Conservation (phyloP, 2,113 vertebrate species). For the Okapia johnstoni region DNA sequence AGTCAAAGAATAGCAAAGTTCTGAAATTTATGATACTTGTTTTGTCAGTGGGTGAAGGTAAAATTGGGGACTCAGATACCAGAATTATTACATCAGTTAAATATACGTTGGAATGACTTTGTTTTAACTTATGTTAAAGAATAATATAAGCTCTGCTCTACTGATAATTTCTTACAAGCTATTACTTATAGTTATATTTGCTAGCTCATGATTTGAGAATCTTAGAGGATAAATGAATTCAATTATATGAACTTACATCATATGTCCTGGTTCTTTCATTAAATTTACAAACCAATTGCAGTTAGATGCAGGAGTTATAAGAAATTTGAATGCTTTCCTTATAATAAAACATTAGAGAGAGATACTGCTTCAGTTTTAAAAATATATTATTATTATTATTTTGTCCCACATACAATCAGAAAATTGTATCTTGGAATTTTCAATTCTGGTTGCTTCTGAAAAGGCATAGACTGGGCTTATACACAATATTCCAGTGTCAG, state of each 20-base stretch:
- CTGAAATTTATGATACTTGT: background rate
- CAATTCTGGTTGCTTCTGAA: background rate
- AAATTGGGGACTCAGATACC: background rate
- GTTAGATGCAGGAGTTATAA: background rate
- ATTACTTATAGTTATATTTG: background rate
- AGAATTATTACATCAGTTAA: background rate
- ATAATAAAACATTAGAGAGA: background rate
- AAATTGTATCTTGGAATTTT: background rate
- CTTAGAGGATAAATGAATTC: background rate
- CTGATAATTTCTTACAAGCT: background rate
- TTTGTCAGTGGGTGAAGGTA: background rate
- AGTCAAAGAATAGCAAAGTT: background rate
- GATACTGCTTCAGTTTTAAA: background rate
- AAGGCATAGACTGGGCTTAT: background rate
- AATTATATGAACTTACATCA: background rate
- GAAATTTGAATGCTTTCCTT: background rate
- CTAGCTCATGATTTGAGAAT: background rate
- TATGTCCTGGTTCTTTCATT: background rate
- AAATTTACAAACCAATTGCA: background rate
- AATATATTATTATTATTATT: background rate
- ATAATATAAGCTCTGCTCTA: background rate
- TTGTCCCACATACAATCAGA: background rate
- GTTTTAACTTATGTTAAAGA: background rate
- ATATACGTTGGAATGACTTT: background rate
- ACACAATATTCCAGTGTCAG: background rate